Base-by-base conservation (phyloP, 1,140 invertebrate species). In the Apis dorsata region DNA sequence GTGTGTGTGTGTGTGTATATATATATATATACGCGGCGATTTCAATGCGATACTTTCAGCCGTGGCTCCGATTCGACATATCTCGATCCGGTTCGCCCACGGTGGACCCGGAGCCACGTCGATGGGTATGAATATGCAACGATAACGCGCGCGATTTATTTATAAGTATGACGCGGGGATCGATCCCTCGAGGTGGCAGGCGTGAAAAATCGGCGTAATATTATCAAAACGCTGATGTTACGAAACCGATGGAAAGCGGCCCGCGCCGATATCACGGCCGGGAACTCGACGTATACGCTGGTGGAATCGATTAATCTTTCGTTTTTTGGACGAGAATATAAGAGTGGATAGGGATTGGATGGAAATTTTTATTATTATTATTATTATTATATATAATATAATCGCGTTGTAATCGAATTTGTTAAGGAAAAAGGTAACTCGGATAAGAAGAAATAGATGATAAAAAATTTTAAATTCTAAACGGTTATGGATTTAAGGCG, bases 11-110 rank as follows among this genome's bases (percentile, higher is more conserved):
- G 3, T 3, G 3, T 34, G 3, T 3, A 19, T 9, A 55, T 21
- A 15, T 44, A 63, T 59, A 53, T 73, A 59, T 63, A 72, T 57
- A 53, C 62, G 51, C 65, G 79, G 79, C 70, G 85, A 88, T 89
- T 89, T 86, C 85, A 89, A 89, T 88, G 88, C 87, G 79, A 86
- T 89, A 89, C 82, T 88, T 89, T 88, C 88, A 82, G 87, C 82
- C 82, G 75, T 84, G 82, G 60, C 87, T 85, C 68, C 88, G 88
- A 91, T 91, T 91, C 88, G 90, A 91, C 89, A 89, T 91, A 91
- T 91, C 85, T 87, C 85, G 86, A 91, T 89, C 90, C 90, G 90
- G 90, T 91, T 91, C 89, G 90, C 90, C 90, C 90, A 91, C 90
- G 88, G 84, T 21, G 15, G 65, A 84, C 78, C 66, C 85, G 80